These are phyloP conservation scores for Schizothorax lantsangensis DNA, from an alignment of 2,797 vertebrate species.

Conservation along the genomic window DNA sequence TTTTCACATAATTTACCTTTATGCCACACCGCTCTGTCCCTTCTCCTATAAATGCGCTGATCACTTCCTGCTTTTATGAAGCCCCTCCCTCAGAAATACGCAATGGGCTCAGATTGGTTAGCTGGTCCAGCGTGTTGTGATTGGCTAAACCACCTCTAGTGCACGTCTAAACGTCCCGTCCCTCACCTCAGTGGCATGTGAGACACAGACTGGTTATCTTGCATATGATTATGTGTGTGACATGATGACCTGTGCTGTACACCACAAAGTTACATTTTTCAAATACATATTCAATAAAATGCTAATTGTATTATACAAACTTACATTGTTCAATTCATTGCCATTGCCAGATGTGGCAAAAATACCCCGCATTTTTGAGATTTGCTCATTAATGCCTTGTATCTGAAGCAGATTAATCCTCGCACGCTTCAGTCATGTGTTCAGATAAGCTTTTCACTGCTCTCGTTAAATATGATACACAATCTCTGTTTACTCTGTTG, in stretches of 20 bases:
- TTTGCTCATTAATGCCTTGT: neutral
- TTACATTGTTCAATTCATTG: neutral
- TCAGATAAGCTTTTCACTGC: neutral
- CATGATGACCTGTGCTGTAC: neutral
- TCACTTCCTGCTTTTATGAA: too few species aligned
- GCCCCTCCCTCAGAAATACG: too few species aligned
- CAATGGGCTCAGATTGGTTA: too few species aligned
- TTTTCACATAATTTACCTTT: too few species aligned
- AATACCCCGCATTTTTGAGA: neutral
- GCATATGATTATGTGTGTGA: neutral
- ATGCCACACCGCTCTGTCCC: too few species aligned
- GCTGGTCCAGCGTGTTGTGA: too few species aligned
- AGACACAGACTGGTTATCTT: neutral
- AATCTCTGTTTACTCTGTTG: neutral
- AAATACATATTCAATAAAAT: neutral
- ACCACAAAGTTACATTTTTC: neutral
- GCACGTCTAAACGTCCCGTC: too few species aligned
- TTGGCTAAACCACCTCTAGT: too few species aligned
- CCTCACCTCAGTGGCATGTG: too few species aligned
- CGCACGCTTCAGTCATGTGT: neutral
- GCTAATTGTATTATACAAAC: neutral
- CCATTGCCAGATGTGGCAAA: neutral
- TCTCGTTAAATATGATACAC: slow-evolving; percentile 3
- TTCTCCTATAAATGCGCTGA: too few species aligned
- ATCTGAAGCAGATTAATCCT: neutral